A percentile compares a stretch with the other conserved stretches of the same genome.
These are phyloP conservation scores for Protaetia brevitarsis DNA, from an alignment of 1,140 invertebrate genomes.

Conservation along the genomic window DNA sequence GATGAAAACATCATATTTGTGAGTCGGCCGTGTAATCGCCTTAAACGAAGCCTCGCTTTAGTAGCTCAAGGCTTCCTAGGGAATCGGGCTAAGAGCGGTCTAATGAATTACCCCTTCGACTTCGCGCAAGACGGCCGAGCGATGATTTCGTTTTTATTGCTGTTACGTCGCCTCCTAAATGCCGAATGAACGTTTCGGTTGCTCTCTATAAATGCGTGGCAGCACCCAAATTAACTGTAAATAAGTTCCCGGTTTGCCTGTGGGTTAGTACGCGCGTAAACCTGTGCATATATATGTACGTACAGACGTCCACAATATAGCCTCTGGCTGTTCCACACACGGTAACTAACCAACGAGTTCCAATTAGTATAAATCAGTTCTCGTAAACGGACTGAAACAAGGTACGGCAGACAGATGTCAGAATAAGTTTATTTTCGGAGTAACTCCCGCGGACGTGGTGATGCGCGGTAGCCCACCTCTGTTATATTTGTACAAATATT, in stretches of 20 bases:
- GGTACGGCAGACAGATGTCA: background rate
- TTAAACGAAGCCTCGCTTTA: background rate
- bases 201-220: background rate
- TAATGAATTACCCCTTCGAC: background rate
- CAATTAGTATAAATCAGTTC: constrained; percentile 34
- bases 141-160: background rate
- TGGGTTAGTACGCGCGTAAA: background rate
- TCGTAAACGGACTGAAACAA: background rate
- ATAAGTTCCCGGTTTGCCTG: background rate
- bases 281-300: background rate
- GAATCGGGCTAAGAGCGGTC: background rate
- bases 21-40: no score
- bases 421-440: background rate
- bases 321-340: background rate
- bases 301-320: background rate
- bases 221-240: constrained; percentile 4
- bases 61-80: background rate
- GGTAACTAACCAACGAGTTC: constrained; percentile 25
- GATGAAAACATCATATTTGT: constrained; percentile 16
- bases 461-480: background rate
- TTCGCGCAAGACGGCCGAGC: background rate
- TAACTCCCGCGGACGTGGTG: background rate
- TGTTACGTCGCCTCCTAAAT: background rate
- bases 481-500: no score
- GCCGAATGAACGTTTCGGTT: background rate